These are phyloP conservation scores for Sphaerophoria rueppellii DNA, from an alignment of 2,888 invertebrate genomes.

Conservation along the genomic window DNA sequence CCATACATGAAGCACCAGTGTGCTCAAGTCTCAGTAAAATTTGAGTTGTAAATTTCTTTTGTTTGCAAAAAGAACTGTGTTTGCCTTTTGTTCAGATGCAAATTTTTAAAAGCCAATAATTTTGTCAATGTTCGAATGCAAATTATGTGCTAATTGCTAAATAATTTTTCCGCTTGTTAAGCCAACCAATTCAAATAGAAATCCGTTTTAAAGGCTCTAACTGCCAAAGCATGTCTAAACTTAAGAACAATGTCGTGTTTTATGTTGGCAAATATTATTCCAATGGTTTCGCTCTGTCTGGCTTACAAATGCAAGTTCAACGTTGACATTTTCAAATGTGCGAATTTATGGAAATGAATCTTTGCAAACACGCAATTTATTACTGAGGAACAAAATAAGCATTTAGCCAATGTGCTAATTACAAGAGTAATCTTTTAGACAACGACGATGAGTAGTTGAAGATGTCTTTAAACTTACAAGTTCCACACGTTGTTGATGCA, in stretches of 20 bases:
- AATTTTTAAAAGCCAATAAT: constrained; percentile 32
- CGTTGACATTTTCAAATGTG: constrained; percentile 71
- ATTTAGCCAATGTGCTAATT: constrained; percentile 62
- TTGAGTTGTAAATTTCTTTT: too few species aligned
- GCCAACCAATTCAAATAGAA: constrained; percentile 47
- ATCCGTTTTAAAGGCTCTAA: constrained; percentile 58
- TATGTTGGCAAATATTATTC: constrained; percentile 40
- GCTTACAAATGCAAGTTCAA: neutral
- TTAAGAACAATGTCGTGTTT: constrained; percentile 62
- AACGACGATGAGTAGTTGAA: neutral
- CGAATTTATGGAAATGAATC: constrained; percentile 72
- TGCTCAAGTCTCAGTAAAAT: too few species aligned
- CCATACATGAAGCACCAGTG: too few species aligned
- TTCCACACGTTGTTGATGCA: constrained; percentile 65
- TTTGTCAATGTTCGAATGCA: neutral
- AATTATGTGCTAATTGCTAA: constrained; percentile 43
- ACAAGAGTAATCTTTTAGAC: constrained; percentile 38
- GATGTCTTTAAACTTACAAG: constrained; percentile 73
- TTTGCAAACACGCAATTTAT: constrained; percentile 42
- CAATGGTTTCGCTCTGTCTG: neutral
- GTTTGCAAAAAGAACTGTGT: too few species aligned
- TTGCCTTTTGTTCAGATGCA: neutral
- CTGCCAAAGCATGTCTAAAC: constrained; percentile 49
- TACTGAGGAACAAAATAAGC: constrained; percentile 58
- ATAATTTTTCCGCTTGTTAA: constrained; percentile 46